Evolutionary conservation across 2,888 invertebrate species (phyloP), one percentile per base, ranked within the genome.

Genomic region (Agrotis segetum): DNA sequence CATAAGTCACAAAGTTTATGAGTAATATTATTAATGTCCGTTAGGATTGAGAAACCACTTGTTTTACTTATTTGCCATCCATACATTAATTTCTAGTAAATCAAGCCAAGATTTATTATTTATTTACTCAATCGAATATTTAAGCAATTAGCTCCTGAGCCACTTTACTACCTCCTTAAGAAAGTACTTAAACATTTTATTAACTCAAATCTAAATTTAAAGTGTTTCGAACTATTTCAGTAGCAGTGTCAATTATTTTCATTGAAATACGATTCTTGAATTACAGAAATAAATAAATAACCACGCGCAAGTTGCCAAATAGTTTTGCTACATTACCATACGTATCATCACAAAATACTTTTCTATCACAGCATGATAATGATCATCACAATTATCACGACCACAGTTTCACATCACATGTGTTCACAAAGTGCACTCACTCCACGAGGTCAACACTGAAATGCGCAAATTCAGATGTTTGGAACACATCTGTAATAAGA

Each of bases 321-420:
- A 67, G 56, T 82, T 74, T 72, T 78, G 69, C 77, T 84, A 85
- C 78, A 52, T 81, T 83, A 85, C 84, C 80, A 67, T 71, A 70
- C 52, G 67, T 46, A 34, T 73, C n/a, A 79, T 77, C 83, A 83
- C 82, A 81, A 67, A 79, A 84, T 78, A 71, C 77, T 78, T 77
- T 78, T 80, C 78, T 77, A 83, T 74, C 77, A 78, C 79, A 74
- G 17, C 21, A 76, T 58, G 63, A 76, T 67, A 21, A 40, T 64
- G 40, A 55, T 64, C 81, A 40, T 40, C 40, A 74, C 73, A 74
- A 71, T 24, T 29, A 73, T 16, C 77, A 75, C 67, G 47, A 71
- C 62, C 82, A 85, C 84, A 74, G 67, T 74, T 77, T 69, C 83
- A 82, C 79, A 72, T 78, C 75, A 78, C 76, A 74, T 67, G 61